Conservation (phyloP, 2,888 invertebrate genomes). For the Trachelus iudaicus region DNA sequence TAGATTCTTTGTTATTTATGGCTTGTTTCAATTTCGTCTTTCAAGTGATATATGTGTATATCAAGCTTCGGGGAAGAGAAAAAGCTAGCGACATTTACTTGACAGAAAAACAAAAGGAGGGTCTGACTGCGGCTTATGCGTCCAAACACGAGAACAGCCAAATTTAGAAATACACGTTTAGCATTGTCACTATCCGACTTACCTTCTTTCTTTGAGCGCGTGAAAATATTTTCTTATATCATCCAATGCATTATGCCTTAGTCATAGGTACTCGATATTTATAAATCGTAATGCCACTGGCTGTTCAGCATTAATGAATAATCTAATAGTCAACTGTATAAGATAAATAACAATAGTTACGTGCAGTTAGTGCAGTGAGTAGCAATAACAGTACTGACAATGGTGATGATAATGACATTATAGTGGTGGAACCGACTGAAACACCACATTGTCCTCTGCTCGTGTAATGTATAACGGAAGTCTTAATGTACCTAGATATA, state of each 20-base stretch:
- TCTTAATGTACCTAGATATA: neutral
- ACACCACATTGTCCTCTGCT: neutral
- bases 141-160: neutral
- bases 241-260: neutral
- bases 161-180: neutral
- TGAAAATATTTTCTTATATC: neutral
- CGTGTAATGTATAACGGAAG: neutral
- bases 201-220: neutral
- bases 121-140: neutral
- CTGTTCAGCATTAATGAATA: neutral
- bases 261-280: neutral
- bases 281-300: neutral
- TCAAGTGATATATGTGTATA: neutral
- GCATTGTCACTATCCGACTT: neutral
- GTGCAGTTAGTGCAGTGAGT: slow-evolving; percentile 7
- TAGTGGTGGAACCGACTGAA: neutral
- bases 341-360: neutral
- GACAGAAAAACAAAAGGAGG: neutral
- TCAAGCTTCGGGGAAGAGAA: neutral
- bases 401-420: neutral
- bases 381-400: neutral
- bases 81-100: neutral
- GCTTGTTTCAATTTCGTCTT: neutral
- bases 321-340: neutral
- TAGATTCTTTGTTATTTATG: neutral